Percentiles rank a stretch among this genome's conserved stretches.
Conservation (phyloP, 2,113 vertebrate genomes). For the Lophotis ruficrista region DNA sequence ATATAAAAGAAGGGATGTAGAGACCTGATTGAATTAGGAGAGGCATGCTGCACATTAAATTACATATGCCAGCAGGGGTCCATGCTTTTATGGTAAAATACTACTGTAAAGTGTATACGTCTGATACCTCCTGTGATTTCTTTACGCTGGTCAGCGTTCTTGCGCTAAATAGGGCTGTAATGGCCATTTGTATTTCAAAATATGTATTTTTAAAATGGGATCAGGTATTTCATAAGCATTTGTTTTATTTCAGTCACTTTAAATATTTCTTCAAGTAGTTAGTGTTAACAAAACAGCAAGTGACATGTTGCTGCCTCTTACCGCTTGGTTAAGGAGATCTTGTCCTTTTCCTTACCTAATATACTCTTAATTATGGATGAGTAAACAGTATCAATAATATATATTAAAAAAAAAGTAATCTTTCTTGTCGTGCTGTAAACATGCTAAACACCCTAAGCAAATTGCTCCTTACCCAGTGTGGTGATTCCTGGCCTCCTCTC, state of each 20-base stretch:
- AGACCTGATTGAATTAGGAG: conserved; percentile 96
- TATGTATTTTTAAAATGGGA: not conserved
- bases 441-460: not conserved
- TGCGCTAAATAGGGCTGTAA: conserved; percentile 16
- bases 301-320: not conserved
- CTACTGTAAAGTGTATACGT: conserved; percentile 60
- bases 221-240: not conserved
- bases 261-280: not conserved
- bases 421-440: not conserved
- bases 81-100: conserved; percentile 78
- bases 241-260: not conserved
- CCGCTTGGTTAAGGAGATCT: not conserved
- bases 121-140: conserved; percentile 63
- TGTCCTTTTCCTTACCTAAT: not conserved
- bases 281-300: not conserved
- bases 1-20: conserved; percentile 94
- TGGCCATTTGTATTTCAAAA: conserved; percentile 31
- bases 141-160: conserved; percentile 31
- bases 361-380: not conserved
- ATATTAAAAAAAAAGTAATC: not conserved
- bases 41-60: conserved; percentile 88
- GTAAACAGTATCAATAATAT: not conserved
- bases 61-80: conserved; percentile 86
- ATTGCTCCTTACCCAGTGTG: not conserved
- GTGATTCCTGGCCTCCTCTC: not conserved